These are phyloP conservation scores for Drymonia ruficornis DNA, from an alignment of 2,888 invertebrate genomes.

Conservation along the genomic window DNA sequence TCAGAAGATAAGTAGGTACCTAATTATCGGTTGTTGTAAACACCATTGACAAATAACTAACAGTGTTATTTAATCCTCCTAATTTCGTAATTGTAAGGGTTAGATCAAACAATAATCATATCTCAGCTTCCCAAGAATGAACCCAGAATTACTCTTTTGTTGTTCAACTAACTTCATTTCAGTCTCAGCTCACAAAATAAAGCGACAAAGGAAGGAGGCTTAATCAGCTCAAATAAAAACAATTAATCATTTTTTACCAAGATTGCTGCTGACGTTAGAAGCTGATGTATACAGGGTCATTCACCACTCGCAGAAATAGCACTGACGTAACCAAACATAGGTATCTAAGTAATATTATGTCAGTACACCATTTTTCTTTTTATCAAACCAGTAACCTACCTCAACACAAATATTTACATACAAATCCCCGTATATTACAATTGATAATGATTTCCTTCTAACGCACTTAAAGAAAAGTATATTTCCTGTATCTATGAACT, in stretches of 20 bases:
- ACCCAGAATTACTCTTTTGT: no score
- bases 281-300: conserved; percentile 24
- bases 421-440: conserved; percentile 2
- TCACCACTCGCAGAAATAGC: conserved; percentile 26
- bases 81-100: no score
- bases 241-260: conserved; percentile 6
- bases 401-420: neutral
- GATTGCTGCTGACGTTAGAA: conserved; percentile 14
- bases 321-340: conserved; percentile 27
- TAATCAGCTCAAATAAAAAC: conserved; percentile 2
- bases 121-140: no score
- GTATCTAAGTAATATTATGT: neutral
- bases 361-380: neutral
- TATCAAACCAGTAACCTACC: conserved; percentile 3
- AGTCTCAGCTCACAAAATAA: neutral
- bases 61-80: no score
- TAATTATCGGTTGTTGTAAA: no score
- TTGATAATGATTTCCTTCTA: conserved; percentile 6
- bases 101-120: no score
- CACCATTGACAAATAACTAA: no score
- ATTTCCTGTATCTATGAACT: conserved; percentile 4
- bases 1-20: no score
- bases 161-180: no score
- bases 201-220: neutral
- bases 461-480: neutral